These are phyloP conservation scores for Tachypleus tridentatus DNA, from an alignment of 1,140 invertebrate genomes.

Conservation along the genomic window DNA sequence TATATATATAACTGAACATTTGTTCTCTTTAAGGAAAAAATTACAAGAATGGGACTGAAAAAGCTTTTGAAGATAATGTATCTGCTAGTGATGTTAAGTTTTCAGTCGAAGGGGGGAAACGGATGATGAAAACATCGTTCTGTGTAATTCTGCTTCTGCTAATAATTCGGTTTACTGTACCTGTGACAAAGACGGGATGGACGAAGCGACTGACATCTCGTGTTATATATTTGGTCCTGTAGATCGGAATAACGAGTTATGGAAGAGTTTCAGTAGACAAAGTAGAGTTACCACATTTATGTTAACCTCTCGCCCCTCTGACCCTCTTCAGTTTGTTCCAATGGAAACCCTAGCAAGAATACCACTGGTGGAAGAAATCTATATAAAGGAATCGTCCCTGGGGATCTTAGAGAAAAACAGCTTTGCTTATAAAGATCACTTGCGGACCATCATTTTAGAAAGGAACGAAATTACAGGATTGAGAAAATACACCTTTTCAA, in stretches of 20 bases:
- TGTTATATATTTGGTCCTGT: constrained; percentile 4
- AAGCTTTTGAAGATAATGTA: no score
- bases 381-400: constrained; percentile 9
- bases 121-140: no score
- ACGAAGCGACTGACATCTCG: background rate
- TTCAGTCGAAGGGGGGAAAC: no score
- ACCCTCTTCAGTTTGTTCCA: constrained; percentile 1
- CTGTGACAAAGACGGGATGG: background rate
- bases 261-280: background rate
- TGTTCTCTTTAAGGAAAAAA: no score
- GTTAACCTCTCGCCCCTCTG: background rate
- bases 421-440: constrained; percentile 1
- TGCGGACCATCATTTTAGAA: constrained; percentile 6
- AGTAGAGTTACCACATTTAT: constrained; percentile 3
- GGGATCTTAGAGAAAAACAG: constrained; percentile 1
- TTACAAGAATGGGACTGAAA: no score
- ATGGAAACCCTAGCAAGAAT: background rate
- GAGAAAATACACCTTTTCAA: constrained; percentile 73
- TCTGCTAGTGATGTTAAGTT: no score
- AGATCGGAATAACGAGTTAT: background rate
- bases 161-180: background rate
- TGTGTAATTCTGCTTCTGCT: no score
- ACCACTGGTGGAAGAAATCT: background rate
- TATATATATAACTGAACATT: no score
- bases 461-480: constrained; percentile 8